Evolutionary conservation across 2,113 vertebrate species (phyloP).

Genomic region (Zootoca vivipara): DNA sequence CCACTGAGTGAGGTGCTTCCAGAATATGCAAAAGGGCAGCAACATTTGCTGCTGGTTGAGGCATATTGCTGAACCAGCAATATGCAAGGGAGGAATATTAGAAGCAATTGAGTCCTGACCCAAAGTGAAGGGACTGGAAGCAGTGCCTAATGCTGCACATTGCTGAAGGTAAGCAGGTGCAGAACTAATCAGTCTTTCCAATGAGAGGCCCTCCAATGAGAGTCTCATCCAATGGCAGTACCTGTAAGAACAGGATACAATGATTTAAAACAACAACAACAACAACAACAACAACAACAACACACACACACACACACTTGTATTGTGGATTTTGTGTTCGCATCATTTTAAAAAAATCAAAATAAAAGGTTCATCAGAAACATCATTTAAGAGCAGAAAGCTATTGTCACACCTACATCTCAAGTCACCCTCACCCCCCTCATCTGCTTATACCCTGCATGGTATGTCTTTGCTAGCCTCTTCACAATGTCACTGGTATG

Average conservation of each 20-base stretch:
- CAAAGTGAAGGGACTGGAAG: too few relatives aligned
- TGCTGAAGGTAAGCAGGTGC: background rate
- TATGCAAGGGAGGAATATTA: background rate
- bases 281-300: too few relatives aligned
- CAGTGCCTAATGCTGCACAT: background rate
- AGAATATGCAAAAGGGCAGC: background rate
- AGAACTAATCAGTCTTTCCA: background rate
- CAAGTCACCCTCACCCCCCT: background rate
- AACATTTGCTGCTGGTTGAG: background rate
- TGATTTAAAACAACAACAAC: background rate
- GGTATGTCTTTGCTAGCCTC: background rate
- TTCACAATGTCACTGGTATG: background rate
- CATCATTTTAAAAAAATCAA: background rate
- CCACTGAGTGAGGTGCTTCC: background rate
- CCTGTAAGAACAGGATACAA: background rate
- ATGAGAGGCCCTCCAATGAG: background rate
- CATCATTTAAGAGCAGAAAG: background rate
- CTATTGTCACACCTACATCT: too few relatives aligned
- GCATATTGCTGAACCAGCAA: background rate
- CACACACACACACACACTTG: background rate
- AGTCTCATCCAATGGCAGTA: too few relatives aligned
- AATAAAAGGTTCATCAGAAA: background rate
- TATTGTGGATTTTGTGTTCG: background rate
- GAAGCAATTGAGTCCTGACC: background rate
- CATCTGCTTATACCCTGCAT: too few relatives aligned